A percentile compares a stretch with the other conserved stretches of the same genome.
Evolutionary conservation across 64 coral and sea anemone species (phyloP).

Genomic region (Pachyseris speciosa): DNA sequence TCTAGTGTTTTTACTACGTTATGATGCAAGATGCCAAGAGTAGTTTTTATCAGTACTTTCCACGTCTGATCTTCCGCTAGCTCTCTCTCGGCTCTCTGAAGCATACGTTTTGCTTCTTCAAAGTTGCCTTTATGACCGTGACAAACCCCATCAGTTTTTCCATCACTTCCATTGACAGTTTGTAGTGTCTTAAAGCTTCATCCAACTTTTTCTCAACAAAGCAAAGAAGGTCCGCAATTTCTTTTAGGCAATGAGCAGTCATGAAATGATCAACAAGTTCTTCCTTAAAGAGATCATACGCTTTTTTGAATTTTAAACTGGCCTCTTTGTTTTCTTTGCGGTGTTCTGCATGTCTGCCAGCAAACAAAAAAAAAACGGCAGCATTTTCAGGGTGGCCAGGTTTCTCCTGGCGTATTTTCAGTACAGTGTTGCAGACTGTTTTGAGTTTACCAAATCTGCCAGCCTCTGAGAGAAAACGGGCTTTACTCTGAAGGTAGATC

Average conservation of each 20-base stretch:
- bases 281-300: too few species aligned
- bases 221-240: conserved; percentile 17
- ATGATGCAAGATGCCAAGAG: too few species aligned
- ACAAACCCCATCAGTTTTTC: neutral
- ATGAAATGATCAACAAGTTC: too few species aligned
- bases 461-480: neutral
- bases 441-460: neutral
- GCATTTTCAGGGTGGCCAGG: neutral
- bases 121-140: too few species aligned
- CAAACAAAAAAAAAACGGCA: neutral
- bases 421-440: neutral
- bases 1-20: neutral
- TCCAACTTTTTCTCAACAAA: neutral
- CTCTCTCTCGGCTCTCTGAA: neutral
- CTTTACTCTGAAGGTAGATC: conserved; percentile 4
- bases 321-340: neutral
- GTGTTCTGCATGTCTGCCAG: neutral
- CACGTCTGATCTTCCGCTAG: neutral
- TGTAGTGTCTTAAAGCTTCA: neutral
- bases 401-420: neutral
- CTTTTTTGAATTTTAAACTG: neutral
- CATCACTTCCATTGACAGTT: too few species aligned
- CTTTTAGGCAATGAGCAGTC: too few species aligned
- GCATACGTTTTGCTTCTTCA: too few species aligned
- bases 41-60: conserved; percentile 6